Evolutionary conservation across 2,113 vertebrate species (phyloP).

Genomic region (Pedetes capensis): DNA sequence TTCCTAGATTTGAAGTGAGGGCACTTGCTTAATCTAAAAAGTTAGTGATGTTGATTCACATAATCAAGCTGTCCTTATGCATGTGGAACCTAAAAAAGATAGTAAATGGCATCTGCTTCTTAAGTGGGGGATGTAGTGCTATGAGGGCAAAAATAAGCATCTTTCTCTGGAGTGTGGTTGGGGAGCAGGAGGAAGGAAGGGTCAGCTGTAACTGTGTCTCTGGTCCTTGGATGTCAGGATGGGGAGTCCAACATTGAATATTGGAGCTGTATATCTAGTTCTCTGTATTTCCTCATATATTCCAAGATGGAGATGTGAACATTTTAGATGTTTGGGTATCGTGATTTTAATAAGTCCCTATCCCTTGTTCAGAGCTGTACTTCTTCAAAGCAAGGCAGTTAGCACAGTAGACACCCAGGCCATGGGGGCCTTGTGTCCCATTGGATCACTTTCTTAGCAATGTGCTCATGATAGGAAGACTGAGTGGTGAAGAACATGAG

Average conservation of each 20-base stretch:
- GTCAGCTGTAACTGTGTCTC: background rate
- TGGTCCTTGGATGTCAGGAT: background rate
- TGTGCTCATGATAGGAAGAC: background rate
- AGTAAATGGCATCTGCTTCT: conserved; percentile 18
- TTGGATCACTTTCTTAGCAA: background rate
- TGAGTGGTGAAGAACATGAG: background rate
- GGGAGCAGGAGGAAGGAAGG: background rate
- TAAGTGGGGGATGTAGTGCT: background rate
- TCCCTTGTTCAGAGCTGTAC: background rate
- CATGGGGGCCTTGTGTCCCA: background rate
- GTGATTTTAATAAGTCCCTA: too few relatives aligned
- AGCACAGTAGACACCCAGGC: background rate
- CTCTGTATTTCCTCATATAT: background rate
- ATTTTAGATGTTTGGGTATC: background rate
- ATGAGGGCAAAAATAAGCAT: background rate
- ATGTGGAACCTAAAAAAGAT: background rate
- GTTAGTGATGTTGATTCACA: conserved; percentile 55
- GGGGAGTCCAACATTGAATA: background rate
- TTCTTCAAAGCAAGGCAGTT: background rate
- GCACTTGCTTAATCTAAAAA: background rate
- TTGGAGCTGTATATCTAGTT: background rate
- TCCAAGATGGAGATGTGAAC: background rate
- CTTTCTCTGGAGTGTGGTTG: background rate
- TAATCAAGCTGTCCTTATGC: conserved; percentile 54
- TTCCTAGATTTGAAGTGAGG: conserved; percentile 25